phyloP scores from a whole-genome alignment of 2,113 vertebrate genomes.

The Alectura lathami region DNA sequence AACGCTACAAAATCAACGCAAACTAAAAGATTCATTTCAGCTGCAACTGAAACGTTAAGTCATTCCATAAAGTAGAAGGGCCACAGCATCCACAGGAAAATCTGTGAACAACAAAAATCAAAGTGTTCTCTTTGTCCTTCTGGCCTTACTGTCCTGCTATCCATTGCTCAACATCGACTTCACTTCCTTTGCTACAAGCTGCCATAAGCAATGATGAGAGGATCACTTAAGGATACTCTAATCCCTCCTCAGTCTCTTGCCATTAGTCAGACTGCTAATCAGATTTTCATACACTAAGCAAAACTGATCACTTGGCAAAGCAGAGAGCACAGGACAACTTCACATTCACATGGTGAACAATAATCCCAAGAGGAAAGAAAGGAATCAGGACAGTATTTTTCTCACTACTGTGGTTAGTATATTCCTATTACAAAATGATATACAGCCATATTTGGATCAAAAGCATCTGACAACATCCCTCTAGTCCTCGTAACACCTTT shows the following conservation, averaged over 20 bases:
- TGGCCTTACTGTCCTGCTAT: not conserved
- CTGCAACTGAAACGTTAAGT: not conserved
- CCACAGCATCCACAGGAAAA: not conserved
- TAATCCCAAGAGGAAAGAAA: not conserved
- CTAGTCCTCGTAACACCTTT: conserved; percentile 35
- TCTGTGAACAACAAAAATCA: not conserved
- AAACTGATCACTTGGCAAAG: not conserved
- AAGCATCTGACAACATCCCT: not conserved
- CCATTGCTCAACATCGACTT: fast-evolving
- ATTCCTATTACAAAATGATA: not conserved
- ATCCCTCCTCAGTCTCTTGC: not conserved
- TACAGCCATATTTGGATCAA: not conserved
- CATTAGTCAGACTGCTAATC: not conserved
- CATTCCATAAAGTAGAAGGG: not conserved
- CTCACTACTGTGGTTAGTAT: not conserved
- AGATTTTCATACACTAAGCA: not conserved
- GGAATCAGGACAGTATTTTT: not conserved
- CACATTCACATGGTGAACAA: not conserved
- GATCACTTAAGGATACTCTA: not conserved
- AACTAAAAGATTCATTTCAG: not conserved
- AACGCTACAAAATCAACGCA: not conserved
- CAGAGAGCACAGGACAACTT: not conserved
- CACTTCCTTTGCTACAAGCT: not conserved
- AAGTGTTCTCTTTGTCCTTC: not conserved
- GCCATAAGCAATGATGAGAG: not conserved